phyloP scores from a whole-genome alignment of 2,888 invertebrate species.

The Thalpophila matura region DNA sequence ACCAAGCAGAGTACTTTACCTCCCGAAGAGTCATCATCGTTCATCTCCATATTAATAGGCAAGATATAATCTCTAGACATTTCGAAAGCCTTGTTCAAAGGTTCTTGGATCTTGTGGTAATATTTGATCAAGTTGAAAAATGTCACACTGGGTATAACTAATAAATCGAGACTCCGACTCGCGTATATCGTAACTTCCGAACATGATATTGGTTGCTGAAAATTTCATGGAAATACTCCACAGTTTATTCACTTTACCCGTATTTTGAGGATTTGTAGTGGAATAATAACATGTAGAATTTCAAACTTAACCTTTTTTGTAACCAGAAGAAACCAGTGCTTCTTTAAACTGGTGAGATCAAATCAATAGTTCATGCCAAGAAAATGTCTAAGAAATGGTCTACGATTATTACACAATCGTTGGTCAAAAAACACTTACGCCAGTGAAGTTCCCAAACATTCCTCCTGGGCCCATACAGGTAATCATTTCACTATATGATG shows the following conservation, averaged over 20 bases:
- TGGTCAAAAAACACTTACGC: constrained; percentile 71
- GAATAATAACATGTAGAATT: no score
- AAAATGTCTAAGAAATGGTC: no score
- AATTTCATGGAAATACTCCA: constrained; percentile 34
- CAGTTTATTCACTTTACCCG: background rate
- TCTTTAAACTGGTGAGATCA: no score
- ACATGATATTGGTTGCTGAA: constrained; percentile 82
- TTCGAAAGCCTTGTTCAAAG: constrained; percentile 82
- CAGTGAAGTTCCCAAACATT: constrained; percentile 88
- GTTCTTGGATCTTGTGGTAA: constrained; percentile 85
- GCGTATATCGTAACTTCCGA: constrained; percentile 85
- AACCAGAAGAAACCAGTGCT: no score
- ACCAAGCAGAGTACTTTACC: constrained; percentile 63
- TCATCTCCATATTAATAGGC: constrained; percentile 80
- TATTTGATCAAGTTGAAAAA: constrained; percentile 86
- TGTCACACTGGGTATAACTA: constrained; percentile 83
- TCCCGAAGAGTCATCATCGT: constrained; percentile 73
- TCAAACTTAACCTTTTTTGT: no score
- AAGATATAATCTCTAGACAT: constrained; percentile 85
- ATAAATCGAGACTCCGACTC: constrained; percentile 83
- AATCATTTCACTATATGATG: constrained; percentile 88
- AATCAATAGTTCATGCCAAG: no score
- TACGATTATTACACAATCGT: background rate
- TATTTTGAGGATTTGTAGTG: no score
- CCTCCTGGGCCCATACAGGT: constrained; percentile 89